These are phyloP conservation scores for Cordilura impudica DNA, from an alignment of 2,888 invertebrate genomes.

Conservation along the genomic window DNA sequence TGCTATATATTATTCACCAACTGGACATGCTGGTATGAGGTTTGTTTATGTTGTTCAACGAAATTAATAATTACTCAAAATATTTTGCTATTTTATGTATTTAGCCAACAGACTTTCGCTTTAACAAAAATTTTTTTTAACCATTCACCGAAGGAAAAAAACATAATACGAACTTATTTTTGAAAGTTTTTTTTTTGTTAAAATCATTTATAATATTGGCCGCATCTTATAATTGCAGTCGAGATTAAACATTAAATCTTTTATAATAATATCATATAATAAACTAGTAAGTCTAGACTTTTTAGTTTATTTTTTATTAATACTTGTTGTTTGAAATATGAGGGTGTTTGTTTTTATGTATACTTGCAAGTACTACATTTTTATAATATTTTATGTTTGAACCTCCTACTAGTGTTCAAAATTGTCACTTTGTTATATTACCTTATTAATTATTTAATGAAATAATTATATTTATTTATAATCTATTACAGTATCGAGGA, in stretches of 20 bases:
- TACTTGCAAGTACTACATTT: background rate
- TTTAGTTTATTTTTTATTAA: slow-evolving; percentile 1
- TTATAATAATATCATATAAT: background rate
- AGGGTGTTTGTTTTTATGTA: slow-evolving; percentile 31
- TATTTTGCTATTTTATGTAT: slow-evolving; percentile 14
- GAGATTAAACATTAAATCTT: slow-evolving; percentile 1
- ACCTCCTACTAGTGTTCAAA: slow-evolving; percentile 35
- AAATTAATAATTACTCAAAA: slow-evolving; percentile 12
- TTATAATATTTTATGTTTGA: background rate
- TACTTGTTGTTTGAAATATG: slow-evolving; percentile 18
- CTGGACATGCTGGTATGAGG: slow-evolving; percentile 2
- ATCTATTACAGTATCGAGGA: slow-evolving; percentile 36
- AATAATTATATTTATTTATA: slow-evolving; percentile 50
- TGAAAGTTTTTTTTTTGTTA: slow-evolving; percentile 19
- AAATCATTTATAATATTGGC: background rate
- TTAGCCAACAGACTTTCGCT: slow-evolving; percentile 34
- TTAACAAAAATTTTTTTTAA: background rate
- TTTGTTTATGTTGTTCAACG: slow-evolving; percentile 17
- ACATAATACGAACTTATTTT: background rate
- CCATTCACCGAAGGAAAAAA: too few species aligned
- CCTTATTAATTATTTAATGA: slow-evolving; percentile 14
- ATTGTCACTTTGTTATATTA: slow-evolving; percentile 5
- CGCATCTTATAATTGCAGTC: too few species aligned
- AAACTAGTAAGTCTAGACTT: slow-evolving; percentile 1
- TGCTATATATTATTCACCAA: background rate